Conservation (phyloP, 2,888 invertebrate genomes). For the Proisotoma minuta region DNA sequence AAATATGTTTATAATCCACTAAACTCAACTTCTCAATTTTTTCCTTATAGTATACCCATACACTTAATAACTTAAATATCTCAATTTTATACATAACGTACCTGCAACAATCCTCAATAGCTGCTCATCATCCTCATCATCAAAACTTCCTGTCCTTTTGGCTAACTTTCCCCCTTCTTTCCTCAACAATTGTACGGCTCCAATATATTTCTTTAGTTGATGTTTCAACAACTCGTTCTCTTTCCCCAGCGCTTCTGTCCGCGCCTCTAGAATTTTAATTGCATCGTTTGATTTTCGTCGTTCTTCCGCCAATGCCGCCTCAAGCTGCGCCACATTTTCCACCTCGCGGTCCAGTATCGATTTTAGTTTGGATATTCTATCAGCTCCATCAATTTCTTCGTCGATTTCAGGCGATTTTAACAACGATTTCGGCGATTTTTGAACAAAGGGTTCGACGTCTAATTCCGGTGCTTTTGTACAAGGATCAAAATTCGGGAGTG, state of each 20-base stretch:
- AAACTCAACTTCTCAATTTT: too few relatives aligned
- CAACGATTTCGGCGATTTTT: not conserved
- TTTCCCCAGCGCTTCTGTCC: conserved; percentile 62
- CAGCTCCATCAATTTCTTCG: conserved; percentile 29
- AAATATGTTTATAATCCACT: too few relatives aligned
- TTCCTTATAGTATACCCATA: too few relatives aligned
- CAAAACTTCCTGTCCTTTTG: conserved; percentile 18
- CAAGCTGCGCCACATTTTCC: conserved; percentile 56
- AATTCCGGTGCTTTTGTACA: conserved; percentile 4
- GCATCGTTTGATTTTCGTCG: conserved; percentile 50
- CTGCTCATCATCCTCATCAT: conserved; percentile 13
- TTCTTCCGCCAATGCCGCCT: conserved; percentile 55
- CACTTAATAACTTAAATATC: too few relatives aligned
- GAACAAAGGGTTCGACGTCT: conserved; percentile 10
- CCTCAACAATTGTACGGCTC: conserved; percentile 79
- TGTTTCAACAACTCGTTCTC: conserved; percentile 80
- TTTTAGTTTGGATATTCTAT: conserved; percentile 38
- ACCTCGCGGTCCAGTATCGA: conserved; percentile 53
- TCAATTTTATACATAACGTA: too few relatives aligned
- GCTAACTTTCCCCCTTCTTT: conserved; percentile 50
- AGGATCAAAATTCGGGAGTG: conserved; percentile 38
- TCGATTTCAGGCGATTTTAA: conserved; percentile 18
- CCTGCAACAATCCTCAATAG: not conserved
- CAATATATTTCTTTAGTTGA: conserved; percentile 78
- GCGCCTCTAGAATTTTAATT: conserved; percentile 52